Evolutionary conservation across 2,888 invertebrate genomes (phyloP), one percentile per base, ranked within the genome.

Genomic region (Oeneis ivallda): DNA sequence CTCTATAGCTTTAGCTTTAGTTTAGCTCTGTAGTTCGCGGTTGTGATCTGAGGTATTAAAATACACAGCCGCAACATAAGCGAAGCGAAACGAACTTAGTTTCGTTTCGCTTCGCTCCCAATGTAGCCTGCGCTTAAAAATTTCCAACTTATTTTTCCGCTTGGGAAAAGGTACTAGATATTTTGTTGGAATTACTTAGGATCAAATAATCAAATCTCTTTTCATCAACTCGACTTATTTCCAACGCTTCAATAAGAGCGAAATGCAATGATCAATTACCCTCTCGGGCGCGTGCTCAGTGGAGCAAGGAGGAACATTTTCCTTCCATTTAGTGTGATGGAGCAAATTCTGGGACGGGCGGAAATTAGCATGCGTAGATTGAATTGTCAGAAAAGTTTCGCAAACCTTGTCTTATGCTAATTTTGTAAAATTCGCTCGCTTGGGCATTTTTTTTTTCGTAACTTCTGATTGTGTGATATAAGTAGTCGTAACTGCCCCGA

Each of bases 301-400:
- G 50, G 39, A 41, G 52, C 41, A 61, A 50, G 50, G 52, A 52
- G 60, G 49, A 19, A 60, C 39, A 52, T 61, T 61, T 52, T 13
- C 41, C 37, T 50, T 62, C 70, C 67, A 70, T 71, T 71, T 64
- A 54, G 69, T 64, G 66, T 70, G 73, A 66, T 67, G 67, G 64
- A 69, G 66, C 32, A 66, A 63, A 65, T 66, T 59, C 60, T 49
- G 37, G 58, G 62, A 57, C 56, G 63, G 57, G 64, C 61, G 64
- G 68, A 75, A 78, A 78, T 79, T 78, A 75, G 76, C 78, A 76
- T 78, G 75, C 77, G 75, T 76, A 75, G 76, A 79, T 79, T 78
- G 79, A 76, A 78, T 77, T 76, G 75, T 76, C 75, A 71, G 71
- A 70, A 71, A 76, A 76, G 70, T 76, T 78, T 70, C 62, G 67